phyloP scores from a whole-genome alignment of 2,113 vertebrate species.

The Murina feae region DNA sequence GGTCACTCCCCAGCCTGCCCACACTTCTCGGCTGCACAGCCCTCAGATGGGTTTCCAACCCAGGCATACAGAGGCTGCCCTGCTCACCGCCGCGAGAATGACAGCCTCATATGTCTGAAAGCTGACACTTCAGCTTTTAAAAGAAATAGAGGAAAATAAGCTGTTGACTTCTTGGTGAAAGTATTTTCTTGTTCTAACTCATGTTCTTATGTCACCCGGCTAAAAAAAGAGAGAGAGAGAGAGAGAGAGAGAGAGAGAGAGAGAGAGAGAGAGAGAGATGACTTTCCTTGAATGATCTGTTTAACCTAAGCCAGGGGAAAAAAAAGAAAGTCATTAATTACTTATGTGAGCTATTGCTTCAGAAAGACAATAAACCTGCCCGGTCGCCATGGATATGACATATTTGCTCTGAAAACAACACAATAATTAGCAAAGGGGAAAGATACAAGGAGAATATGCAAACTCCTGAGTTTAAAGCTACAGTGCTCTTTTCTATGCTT shows the following conservation, averaged over 20 bases:
- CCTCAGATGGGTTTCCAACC: constrained; percentile 65
- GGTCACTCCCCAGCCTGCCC: constrained; percentile 57
- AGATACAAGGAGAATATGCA: constrained; percentile 99
- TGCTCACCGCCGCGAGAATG: constrained; percentile 72
- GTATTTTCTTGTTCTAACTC: constrained; percentile 93
- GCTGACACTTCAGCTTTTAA: constrained; percentile 82
- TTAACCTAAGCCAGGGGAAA: constrained; percentile 98
- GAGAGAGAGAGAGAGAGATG: constrained; percentile 87
- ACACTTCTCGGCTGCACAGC: constrained; percentile 50
- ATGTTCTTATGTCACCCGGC: constrained; percentile 90
- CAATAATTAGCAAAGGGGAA: constrained; percentile 99
- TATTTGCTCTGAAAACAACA: constrained; percentile 99
- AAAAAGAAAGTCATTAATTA: constrained; percentile 99
- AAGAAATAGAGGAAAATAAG: constrained; percentile 80
- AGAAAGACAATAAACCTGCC: constrained; percentile 99
- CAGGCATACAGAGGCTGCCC: constrained; percentile 49
- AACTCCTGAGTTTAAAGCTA: constrained; percentile 98
- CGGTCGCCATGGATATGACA: constrained; percentile 99
- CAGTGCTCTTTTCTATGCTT: constrained; percentile 88
- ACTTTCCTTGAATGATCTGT: constrained; percentile 99
- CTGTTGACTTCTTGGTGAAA: constrained; percentile 86
- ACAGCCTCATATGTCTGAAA: constrained; percentile 80
- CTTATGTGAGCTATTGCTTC: constrained; percentile 99
- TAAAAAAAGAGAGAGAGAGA: constrained; percentile 73
- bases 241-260: constrained; percentile 13